Conservation (phyloP, 2,888 invertebrate species). For the Melieria picta region DNA sequence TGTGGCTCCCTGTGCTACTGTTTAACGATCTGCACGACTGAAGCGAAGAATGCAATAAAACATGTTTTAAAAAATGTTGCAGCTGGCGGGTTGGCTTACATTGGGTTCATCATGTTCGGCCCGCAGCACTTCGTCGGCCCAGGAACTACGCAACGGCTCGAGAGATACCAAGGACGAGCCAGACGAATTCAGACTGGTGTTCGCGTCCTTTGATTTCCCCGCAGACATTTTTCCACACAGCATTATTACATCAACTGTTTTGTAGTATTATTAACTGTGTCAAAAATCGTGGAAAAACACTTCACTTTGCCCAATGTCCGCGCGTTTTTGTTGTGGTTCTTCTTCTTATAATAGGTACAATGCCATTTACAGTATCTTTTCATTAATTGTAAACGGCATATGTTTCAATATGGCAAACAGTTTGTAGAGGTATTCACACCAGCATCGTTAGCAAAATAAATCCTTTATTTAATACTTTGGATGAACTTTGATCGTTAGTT, state of each 20-base stretch:
- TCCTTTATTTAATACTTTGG: too few relatives aligned
- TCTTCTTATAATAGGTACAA: too few relatives aligned
- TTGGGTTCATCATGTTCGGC: background rate
- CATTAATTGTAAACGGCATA: too few relatives aligned
- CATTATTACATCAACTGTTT: background rate
- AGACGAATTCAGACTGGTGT: constrained; percentile 17
- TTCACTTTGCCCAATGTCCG: too few relatives aligned
- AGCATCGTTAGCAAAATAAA: too few relatives aligned
- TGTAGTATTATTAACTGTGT: too few relatives aligned
- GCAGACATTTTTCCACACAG: constrained; percentile 13
- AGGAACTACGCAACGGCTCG: constrained; percentile 9
- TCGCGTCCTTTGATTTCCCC: background rate
- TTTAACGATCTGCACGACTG: constrained; percentile 2
- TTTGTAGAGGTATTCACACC: too few relatives aligned
- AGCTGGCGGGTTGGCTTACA: background rate
- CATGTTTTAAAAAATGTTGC: background rate
- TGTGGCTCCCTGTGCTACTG: background rate
- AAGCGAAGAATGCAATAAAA: background rate
- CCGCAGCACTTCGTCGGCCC: constrained; percentile 20
- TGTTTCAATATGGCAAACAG: too few relatives aligned
- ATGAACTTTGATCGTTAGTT: too few relatives aligned
- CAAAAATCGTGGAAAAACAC: too few relatives aligned
- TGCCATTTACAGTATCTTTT: too few relatives aligned
- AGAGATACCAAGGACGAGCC: constrained; percentile 15
- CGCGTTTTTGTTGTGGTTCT: too few relatives aligned